phyloP scores from a whole-genome alignment of 2,888 invertebrate species.

The Mycalesis mineus region DNA sequence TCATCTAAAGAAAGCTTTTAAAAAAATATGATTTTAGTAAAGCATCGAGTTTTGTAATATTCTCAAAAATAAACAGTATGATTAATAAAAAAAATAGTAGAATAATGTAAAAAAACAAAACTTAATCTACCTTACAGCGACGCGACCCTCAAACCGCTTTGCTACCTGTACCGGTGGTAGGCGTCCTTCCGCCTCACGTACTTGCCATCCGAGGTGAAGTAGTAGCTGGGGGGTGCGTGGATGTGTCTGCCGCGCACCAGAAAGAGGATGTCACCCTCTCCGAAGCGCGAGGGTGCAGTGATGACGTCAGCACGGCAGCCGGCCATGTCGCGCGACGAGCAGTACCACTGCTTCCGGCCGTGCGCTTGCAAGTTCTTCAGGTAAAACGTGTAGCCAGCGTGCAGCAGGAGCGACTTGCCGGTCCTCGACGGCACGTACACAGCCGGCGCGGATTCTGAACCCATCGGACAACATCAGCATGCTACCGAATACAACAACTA shows the following conservation, averaged over 20 bases:
- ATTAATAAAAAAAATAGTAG: conserved; percentile 8
- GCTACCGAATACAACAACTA: conserved; percentile 26
- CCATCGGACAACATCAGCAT: conserved; percentile 41
- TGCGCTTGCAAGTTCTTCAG: conserved; percentile 71
- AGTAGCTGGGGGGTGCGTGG: conserved; percentile 68
- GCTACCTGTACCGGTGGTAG: conserved; percentile 70
- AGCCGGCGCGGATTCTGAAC: conserved; percentile 63
- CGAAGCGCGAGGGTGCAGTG: conserved; percentile 57
- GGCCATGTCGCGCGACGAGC: conserved; percentile 71
- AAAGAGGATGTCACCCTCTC: conserved; percentile 64
- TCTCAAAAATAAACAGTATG: background rate
- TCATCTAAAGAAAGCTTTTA: background rate
- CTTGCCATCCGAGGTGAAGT: conserved; percentile 71
- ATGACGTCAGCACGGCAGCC: conserved; percentile 72
- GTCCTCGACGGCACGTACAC: conserved; percentile 74
- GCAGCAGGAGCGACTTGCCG: conserved; percentile 68
- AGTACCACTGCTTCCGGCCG: conserved; percentile 74
- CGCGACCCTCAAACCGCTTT: conserved; percentile 21
- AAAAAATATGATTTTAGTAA: background rate
- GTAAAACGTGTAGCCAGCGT: conserved; percentile 72
- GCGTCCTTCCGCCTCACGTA: conserved; percentile 70
- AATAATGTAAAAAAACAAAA: conserved; percentile 15
- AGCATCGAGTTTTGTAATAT: background rate
- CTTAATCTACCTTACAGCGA: conserved; percentile 8
- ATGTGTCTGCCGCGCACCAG: conserved; percentile 68